Evolutionary conservation across 2,888 invertebrate species (phyloP).

Genomic region (Octodonta nipae): DNA sequence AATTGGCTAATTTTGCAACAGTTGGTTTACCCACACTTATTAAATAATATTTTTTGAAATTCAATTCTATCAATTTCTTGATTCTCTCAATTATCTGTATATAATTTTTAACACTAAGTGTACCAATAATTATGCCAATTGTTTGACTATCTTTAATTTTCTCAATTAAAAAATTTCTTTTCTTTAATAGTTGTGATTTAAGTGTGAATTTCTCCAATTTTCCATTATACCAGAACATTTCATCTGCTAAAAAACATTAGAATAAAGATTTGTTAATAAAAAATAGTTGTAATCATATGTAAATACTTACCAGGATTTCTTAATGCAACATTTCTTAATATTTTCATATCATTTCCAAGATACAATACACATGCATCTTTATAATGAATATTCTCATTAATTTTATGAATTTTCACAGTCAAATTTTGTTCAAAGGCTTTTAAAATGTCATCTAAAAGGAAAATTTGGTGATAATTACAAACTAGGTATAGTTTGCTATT

Average conservation of each 20-base stretch:
- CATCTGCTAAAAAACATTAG: conserved; percentile 39
- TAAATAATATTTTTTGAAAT: conserved; percentile 78
- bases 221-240: conserved; percentile 46
- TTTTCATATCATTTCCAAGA: too few species aligned
- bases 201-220: conserved; percentile 26
- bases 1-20: conserved; percentile 88
- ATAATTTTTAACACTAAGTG: conserved; percentile 71
- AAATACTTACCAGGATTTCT: too few species aligned
- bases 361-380: too few species aligned
- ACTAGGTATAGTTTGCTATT: too few species aligned
- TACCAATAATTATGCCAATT: conserved; percentile 83
- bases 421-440: too few species aligned
- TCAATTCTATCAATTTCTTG: conserved; percentile 55
- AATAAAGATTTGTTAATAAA: too few species aligned
- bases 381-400: too few species aligned
- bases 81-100: conserved; percentile 60
- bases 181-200: conserved; percentile 54
- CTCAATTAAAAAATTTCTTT: conserved; percentile 74
- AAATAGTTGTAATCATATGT: too few species aligned
- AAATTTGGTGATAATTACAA: too few species aligned
- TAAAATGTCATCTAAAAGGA: too few species aligned
- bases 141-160: conserved; percentile 80
- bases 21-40: conserved; percentile 90
- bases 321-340: too few species aligned
- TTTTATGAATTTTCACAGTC: too few species aligned